Percentiles rank a stretch among this genome's conserved stretches.
phyloP scores from a whole-genome alignment of 2,113 vertebrate genomes.

The Xenus cinereus region DNA sequence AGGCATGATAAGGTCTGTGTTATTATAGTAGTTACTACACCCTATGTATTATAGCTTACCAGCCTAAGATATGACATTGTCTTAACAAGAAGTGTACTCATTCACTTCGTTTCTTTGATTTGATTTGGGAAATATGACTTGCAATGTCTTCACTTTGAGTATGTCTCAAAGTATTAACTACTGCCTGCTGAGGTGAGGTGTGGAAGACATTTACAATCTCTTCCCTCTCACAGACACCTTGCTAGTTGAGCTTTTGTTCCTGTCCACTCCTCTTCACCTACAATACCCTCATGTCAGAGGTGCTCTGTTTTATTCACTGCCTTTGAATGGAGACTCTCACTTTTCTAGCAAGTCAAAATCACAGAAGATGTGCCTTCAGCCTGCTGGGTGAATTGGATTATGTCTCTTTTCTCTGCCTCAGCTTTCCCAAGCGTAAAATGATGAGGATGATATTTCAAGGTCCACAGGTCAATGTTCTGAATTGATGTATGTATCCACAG shows the following conservation, averaged over 20 bases:
- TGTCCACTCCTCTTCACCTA: not conserved
- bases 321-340: not conserved
- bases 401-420: not conserved
- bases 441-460: not conserved
- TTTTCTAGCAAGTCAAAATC: not conserved
- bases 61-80: not conserved
- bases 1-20: slow-evolving; percentile 12
- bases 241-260: not conserved
- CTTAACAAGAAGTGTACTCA: not conserved
- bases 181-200: not conserved
- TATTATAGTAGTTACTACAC: slow-evolving; percentile 1
- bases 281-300: not conserved
- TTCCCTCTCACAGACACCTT: not conserved
- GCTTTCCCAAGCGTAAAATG: not conserved
- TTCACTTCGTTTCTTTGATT: not conserved
- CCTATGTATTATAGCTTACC: not conserved
- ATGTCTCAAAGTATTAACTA: not conserved
- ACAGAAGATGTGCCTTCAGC: not conserved
- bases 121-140: not conserved
- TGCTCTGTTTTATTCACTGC: not conserved
- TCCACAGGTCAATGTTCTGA: not conserved
- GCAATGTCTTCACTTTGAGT: not conserved
- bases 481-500: not conserved
- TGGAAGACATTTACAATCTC: not conserved
- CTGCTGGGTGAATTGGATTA: not conserved